These are phyloP conservation scores for Xylota sylvarum DNA, from an alignment of 2,888 invertebrate genomes.

Conservation along the genomic window DNA sequence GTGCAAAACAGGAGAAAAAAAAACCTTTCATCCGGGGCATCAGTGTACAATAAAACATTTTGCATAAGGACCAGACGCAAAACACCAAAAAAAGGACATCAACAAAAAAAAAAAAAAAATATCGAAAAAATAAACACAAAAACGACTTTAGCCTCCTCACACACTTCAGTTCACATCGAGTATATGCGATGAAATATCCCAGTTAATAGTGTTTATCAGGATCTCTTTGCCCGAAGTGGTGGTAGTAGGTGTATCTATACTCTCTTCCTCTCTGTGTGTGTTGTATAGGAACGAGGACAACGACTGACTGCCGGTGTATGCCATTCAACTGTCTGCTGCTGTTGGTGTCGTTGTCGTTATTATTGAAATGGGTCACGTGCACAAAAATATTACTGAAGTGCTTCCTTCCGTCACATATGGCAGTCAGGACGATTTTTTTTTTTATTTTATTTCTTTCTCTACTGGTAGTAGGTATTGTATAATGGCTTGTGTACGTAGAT, in stretches of 20 bases:
- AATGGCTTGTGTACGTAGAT: not conserved
- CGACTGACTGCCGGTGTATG: constrained; percentile 5
- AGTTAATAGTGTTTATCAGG: constrained; percentile 72
- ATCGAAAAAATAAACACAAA: constrained; percentile 5
- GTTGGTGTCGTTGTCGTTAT: constrained; percentile 48
- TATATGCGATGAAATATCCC: constrained; percentile 43
- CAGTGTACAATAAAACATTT: constrained; percentile 51
- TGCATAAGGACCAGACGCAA: constrained; percentile 32
- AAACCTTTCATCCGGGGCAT: constrained; percentile 40
- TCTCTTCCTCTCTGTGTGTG: no score
- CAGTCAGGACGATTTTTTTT: constrained; percentile 45
- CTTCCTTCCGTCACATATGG: constrained; percentile 75
- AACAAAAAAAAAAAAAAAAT: constrained; percentile 13
- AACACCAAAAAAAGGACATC: constrained; percentile 29
- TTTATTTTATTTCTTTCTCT: no score
- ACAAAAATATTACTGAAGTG: constrained; percentile 75
- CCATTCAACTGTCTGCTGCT: constrained; percentile 62
- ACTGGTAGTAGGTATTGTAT: not conserved
- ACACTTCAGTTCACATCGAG: constrained; percentile 22
- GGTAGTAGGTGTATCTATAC: not conserved
- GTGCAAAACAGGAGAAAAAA: constrained; percentile 18
- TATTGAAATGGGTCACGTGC: constrained; percentile 76
- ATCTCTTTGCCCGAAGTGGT: not conserved
- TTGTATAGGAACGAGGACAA: no score
- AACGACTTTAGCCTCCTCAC: constrained; percentile 35